Conservation (phyloP, 2,113 vertebrate species). For the Amphilophus citrinellus region DNA sequence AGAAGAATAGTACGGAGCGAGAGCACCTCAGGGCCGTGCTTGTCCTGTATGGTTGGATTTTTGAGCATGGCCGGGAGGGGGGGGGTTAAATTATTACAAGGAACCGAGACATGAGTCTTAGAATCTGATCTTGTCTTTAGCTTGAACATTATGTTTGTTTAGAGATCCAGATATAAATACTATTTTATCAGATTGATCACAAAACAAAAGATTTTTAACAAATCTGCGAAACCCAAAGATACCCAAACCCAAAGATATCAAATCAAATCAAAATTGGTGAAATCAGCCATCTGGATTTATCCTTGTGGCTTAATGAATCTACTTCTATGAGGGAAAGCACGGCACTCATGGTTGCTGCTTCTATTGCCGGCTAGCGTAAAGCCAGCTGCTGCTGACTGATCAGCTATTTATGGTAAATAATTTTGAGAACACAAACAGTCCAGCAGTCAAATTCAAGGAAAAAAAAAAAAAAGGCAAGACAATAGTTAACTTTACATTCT, state of each 20-base stretch:
- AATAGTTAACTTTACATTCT: too few species aligned
- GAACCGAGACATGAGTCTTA: background rate
- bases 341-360: background rate
- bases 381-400: background rate
- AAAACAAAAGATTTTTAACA: background rate
- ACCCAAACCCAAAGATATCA: too few species aligned
- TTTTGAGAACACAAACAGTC: background rate
- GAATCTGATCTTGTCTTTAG: background rate
- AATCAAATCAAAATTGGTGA: too few species aligned
- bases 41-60: background rate
- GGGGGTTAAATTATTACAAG: background rate
- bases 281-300: background rate
- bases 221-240: background rate
- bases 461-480: too few species aligned
- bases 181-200: background rate
- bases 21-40: background rate
- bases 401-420: background rate
- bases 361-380: background rate
- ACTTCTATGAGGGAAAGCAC: background rate
- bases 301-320: background rate
- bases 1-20: conserved; percentile 30
- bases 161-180: background rate
- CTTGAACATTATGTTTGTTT: background rate
- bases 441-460: background rate
- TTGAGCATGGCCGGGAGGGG: background rate